Base-by-base conservation (phyloP, 2,113 vertebrate genomes). In the Lampris incognitus region DNA sequence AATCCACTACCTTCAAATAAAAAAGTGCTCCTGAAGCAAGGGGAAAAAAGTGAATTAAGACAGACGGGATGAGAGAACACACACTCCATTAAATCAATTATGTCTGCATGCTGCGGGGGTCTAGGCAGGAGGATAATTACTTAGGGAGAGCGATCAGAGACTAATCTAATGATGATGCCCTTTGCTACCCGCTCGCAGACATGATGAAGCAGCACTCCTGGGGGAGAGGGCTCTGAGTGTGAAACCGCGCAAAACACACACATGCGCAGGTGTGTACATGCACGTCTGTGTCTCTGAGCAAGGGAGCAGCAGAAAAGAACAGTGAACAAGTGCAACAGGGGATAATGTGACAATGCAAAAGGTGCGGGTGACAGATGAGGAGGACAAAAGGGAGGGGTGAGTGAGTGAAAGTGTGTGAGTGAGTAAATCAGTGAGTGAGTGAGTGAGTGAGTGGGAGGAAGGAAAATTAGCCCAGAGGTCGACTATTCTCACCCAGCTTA, bases 161-260 rank as follows among this genome's bases (percentile, higher is more conserved):
- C 88, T 90, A 88, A 89, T 90, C 86, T 90, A 90, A 90, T 90
- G 87, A 87, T 91, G 87, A 87, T 89, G 87, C 85, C 88, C 88
- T 91, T 89, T 90, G 84, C 88, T 85, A 66, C 88, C 77, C 74
- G 85, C 82, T 55, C 84, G 57, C 68, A 86, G 88, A 88, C 79
- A 70, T 90, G 87, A 89, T 91, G 85, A 90, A 88, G 85, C 81
- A 86, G 84, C 66, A 69, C 81, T 91, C 87, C 85, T 82, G 83
- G 3, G 73, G 83, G 87, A 84, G 66, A 9, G 52, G 48, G 64
- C 58, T 50, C 70, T 73, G 64, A 61, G 74, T 79, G 78, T 63
- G 74, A 76, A 76, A 78, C 48, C 60, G 66, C 77, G 38, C 41
- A 59, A 76, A 82, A 36, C 50, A 59, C 48, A 78, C 61, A 69